Percentiles rank a stretch among this genome's conserved stretches.
Conservation (phyloP, 1,140 invertebrate species). For the Vanessa atalanta region DNA sequence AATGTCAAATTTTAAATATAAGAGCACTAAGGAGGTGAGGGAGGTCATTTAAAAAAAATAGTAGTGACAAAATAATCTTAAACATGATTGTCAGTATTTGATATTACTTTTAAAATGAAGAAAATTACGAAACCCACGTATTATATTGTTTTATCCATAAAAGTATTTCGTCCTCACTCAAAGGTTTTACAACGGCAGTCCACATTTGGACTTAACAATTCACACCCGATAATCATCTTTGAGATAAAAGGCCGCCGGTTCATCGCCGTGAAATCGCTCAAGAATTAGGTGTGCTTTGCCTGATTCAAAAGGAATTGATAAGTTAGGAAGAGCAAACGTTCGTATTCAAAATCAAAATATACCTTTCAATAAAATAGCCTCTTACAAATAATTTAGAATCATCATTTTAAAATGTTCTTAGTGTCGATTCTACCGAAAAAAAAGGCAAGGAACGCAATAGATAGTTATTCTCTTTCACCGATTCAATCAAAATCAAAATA, state of each 20-base stretch:
- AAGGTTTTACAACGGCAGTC: constrained; percentile 60
- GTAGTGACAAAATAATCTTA: neutral
- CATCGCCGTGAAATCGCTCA: constrained; percentile 56
- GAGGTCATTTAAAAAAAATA: too few species aligned
- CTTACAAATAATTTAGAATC: too few species aligned
- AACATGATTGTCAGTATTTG: neutral
- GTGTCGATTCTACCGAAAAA: too few species aligned
- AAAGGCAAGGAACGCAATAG: too few species aligned
- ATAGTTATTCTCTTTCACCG: too few species aligned
- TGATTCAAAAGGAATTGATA: constrained; percentile 33
- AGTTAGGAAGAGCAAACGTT: constrained; percentile 1
- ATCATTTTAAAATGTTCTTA: too few species aligned
- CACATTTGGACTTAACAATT: constrained; percentile 67
- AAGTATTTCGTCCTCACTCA: constrained; percentile 44
- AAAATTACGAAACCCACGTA: neutral
- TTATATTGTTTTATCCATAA: constrained; percentile 34
- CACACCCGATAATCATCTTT: constrained; percentile 76
- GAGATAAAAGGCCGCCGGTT: constrained; percentile 64
- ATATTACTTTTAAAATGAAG: neutral
- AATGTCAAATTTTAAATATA: too few species aligned
- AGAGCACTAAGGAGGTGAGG: too few species aligned
- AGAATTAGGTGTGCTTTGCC: constrained; percentile 31
- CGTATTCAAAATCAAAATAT: neutral
- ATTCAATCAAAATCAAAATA: too few species aligned
- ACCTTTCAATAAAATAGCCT: too few species aligned